Percentiles rank a stretch among this genome's conserved stretches.
Conservation (phyloP, 2,797 vertebrate species). For the Buphagus erythrorhynchus region DNA sequence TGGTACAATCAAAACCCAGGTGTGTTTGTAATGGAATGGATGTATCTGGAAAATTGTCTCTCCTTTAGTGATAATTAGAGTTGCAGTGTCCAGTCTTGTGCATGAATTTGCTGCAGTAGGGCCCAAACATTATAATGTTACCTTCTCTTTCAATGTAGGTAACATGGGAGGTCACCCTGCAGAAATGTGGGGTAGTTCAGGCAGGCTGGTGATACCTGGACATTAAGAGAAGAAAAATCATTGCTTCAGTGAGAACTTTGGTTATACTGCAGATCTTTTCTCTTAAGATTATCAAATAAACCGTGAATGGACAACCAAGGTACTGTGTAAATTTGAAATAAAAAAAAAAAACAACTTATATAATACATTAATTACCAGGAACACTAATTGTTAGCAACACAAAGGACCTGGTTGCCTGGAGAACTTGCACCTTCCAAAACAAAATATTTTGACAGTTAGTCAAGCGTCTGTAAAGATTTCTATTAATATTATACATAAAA, state of each 20-base stretch:
- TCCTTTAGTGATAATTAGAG: background rate
- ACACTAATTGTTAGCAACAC: background rate
- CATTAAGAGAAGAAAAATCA: background rate
- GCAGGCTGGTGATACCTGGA: background rate
- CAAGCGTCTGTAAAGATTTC: background rate
- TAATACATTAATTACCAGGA: background rate
- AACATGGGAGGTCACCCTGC: fast-evolving
- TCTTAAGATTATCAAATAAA: background rate
- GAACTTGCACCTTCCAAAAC: background rate
- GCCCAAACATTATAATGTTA: background rate
- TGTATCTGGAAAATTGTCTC: background rate
- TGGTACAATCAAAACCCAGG: background rate
- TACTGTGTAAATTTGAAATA: background rate
- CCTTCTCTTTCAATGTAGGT: too few species aligned
- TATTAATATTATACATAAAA: background rate
- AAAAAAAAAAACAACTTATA: background rate
- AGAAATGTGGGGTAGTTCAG: background rate
- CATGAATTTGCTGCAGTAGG: background rate
- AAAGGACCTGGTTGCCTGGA: background rate
- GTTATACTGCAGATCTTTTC: background rate
- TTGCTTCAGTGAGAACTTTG: background rate
- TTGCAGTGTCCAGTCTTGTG: background rate
- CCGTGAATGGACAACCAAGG: background rate
- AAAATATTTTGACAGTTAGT: background rate
- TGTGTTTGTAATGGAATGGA: background rate